Conservation (phyloP, 2,888 invertebrate species). For the Selenia dentaria region DNA sequence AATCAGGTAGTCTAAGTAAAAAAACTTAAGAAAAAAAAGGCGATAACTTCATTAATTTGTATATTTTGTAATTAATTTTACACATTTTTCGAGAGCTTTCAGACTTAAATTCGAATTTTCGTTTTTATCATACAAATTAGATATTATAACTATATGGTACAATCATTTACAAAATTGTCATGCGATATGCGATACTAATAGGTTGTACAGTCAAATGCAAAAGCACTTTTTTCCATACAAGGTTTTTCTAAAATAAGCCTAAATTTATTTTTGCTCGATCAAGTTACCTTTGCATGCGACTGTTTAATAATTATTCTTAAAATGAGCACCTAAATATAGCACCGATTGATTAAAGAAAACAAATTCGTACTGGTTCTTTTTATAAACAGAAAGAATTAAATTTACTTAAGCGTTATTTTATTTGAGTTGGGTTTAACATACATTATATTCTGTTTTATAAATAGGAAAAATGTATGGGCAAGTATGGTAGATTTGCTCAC, state of each 20-base stretch:
- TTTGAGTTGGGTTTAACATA: too few species aligned
- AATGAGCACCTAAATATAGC: constrained; percentile 67
- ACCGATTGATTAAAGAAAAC: constrained; percentile 47
- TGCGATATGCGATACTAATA: constrained; percentile 68
- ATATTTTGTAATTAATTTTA: constrained; percentile 61
- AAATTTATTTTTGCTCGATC: neutral
- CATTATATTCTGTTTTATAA: too few species aligned
- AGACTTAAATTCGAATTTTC: constrained; percentile 52
- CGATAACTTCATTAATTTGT: constrained; percentile 49
- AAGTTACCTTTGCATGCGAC: constrained; percentile 23
- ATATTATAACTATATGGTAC: constrained; percentile 75
- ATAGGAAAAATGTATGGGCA: too few species aligned
- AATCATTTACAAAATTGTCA: constrained; percentile 78
- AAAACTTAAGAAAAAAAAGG: too few species aligned
- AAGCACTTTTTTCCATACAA: constrained; percentile 1
- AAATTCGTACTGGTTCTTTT: too few species aligned
- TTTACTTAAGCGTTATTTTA: too few species aligned
- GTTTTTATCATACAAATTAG: constrained; percentile 62
- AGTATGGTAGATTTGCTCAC: too few species aligned
- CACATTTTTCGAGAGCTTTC: constrained; percentile 58
- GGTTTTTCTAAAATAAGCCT: too few species aligned
- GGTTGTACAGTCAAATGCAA: constrained; percentile 24
- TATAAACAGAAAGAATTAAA: too few species aligned
- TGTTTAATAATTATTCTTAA: constrained; percentile 27
- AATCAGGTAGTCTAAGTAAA: too few species aligned